Conservation (phyloP, 2,113 vertebrate species). For the Neolamprologus kungweensis region DNA sequence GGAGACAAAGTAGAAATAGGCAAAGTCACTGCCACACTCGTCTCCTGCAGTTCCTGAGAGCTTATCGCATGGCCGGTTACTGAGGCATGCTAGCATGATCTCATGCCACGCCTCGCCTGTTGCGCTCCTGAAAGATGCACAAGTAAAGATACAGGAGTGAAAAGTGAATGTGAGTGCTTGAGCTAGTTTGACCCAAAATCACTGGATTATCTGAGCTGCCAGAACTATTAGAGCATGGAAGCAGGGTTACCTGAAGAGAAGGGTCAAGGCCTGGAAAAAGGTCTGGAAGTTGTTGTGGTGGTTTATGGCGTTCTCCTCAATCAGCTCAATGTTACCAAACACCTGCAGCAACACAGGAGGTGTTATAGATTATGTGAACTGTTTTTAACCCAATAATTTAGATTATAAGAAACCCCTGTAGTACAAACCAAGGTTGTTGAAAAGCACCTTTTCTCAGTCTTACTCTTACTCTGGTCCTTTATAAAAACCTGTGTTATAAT, state of each 20-base stretch:
- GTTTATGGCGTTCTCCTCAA: conserved; percentile 83
- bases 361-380: neutral
- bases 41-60: conserved; percentile 72
- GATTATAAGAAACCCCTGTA: neutral
- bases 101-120: conserved; percentile 98
- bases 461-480: neutral
- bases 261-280: conserved; percentile 90
- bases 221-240: neutral
- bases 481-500: neutral
- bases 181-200: neutral
- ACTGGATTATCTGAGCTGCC: neutral
- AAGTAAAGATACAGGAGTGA: neutral
- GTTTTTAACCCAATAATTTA: neutral
- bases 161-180: neutral
- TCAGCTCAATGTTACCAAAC: conserved; percentile 91
- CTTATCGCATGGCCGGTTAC: conserved; percentile 77
- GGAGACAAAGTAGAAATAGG: conserved; percentile 97
- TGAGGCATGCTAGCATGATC: conserved; percentile 92
- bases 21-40: conserved; percentile 93
- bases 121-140: conserved; percentile 78
- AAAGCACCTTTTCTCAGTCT: neutral
- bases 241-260: conserved; percentile 85
- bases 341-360: conserved; percentile 71
- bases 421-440: neutral
- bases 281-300: conserved; percentile 96